Conservation (phyloP, 2,888 invertebrate species). For the Orthosia cruda region DNA sequence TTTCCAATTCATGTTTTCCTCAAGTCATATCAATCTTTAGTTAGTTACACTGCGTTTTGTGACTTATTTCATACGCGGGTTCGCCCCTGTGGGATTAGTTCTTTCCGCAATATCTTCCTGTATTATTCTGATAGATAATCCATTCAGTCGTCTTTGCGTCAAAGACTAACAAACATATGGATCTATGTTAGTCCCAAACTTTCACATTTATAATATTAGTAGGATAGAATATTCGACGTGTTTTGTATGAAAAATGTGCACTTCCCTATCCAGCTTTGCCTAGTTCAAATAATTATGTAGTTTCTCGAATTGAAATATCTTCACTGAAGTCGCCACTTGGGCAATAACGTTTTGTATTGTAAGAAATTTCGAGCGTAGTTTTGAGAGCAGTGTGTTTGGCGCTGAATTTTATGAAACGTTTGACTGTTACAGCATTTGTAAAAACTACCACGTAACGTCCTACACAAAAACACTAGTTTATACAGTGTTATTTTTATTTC, state of each 20-base stretch:
- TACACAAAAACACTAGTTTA: too few species aligned
- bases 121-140: too few species aligned
- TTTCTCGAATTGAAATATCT: conserved; percentile 23
- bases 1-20: conserved; percentile 16
- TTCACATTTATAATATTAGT: too few species aligned
- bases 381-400: not conserved
- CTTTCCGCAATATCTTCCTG: too few species aligned
- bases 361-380: not conserved
- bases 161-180: too few species aligned
- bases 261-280: not conserved
- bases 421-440: not conserved
- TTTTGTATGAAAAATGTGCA: conserved; percentile 19
- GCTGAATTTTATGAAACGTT: not conserved
- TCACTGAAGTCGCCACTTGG: conserved; percentile 14
- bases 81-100: too few species aligned
- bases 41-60: conserved; percentile 2
- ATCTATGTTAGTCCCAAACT: too few species aligned
- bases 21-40: not conserved
- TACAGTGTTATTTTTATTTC: not conserved
- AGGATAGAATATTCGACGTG: not conserved
- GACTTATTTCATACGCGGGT: too few species aligned
- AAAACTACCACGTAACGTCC: not conserved
- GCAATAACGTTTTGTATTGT: conserved; percentile 21
- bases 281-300: conserved; percentile 1
- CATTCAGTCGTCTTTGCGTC: too few species aligned